Conservation (phyloP, 2,797 vertebrate genomes). For the Coranthus polyacanthus region DNA sequence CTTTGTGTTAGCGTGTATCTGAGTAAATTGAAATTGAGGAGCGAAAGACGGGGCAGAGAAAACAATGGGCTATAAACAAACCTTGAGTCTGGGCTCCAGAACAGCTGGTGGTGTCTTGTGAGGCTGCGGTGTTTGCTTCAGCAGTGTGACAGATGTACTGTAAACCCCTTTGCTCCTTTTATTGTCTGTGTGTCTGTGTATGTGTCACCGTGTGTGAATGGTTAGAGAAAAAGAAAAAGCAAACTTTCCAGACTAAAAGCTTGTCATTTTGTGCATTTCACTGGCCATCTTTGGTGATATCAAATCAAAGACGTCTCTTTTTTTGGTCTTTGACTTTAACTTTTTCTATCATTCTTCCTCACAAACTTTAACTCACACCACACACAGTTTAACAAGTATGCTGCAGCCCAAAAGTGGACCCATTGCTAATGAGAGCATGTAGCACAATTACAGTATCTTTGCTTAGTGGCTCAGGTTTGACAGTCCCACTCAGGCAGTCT, state of each 20-base stretch:
- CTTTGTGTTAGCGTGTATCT: slow-evolving; percentile 72
- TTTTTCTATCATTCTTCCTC: slow-evolving; percentile 33
- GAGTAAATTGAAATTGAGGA: slow-evolving; percentile 74
- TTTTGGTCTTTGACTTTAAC: slow-evolving; percentile 2
- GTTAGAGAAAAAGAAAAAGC: slow-evolving; percentile 32
- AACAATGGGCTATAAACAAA: slow-evolving; percentile 73
- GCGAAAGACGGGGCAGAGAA: slow-evolving; percentile 58
- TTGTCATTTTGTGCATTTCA: slow-evolving; percentile 61
- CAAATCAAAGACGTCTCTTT: slow-evolving; percentile 1
- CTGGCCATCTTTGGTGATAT: slow-evolving; percentile 27
- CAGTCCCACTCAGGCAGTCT: slow-evolving; percentile 31
- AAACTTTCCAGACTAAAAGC: slow-evolving; percentile 51
- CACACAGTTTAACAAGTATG: background rate
- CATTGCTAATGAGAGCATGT: slow-evolving; percentile 64
- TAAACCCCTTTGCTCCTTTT: slow-evolving; percentile 63
- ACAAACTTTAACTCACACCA: slow-evolving; percentile 9
- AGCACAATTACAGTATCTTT: slow-evolving; percentile 63
- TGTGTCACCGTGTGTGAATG: background rate
- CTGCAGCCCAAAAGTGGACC: slow-evolving; percentile 24
- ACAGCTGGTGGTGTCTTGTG: slow-evolving; percentile 70
- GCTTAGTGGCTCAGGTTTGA: slow-evolving; percentile 65
- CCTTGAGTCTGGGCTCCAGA: slow-evolving; percentile 50
- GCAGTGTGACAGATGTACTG: slow-evolving; percentile 81
- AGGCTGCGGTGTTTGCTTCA: slow-evolving; percentile 74
- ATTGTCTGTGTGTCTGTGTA: slow-evolving; percentile 43